phyloP scores from a whole-genome alignment of 2,113 vertebrate genomes.

The Panthera uncia region DNA sequence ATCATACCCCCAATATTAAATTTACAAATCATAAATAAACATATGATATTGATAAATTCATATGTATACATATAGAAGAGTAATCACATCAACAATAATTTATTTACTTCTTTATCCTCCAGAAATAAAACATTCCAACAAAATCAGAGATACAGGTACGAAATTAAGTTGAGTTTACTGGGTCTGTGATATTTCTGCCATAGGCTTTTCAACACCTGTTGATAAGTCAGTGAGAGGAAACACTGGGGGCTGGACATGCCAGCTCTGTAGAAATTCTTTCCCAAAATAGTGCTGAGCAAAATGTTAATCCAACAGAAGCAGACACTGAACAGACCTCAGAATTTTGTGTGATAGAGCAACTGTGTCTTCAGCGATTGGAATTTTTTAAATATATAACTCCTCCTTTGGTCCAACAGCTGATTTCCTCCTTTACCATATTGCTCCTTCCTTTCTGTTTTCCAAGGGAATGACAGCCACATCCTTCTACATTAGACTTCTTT shows the following conservation, averaged over 20 bases:
- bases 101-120: neutral
- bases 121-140: conserved; percentile 54
- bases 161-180: neutral
- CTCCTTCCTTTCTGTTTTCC: conserved; percentile 62
- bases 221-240: conserved; percentile 83
- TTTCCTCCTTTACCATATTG: conserved; percentile 78
- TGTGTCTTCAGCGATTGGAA: conserved; percentile 40
- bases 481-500: conserved; percentile 64
- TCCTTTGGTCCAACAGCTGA: conserved; percentile 71
- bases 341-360: conserved; percentile 63
- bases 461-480: conserved; percentile 58
- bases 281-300: conserved; percentile 84
- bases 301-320: conserved; percentile 70
- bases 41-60: neutral
- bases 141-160: neutral
- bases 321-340: conserved; percentile 68
- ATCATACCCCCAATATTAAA: neutral
- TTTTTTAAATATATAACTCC: conserved; percentile 66
- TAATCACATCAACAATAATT: neutral
- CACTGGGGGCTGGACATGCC: conserved; percentile 75
- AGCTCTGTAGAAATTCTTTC: conserved; percentile 84
- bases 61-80: neutral
- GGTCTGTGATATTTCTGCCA: conserved; percentile 82
- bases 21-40: neutral
- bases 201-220: conserved; percentile 84